Evolutionary conservation across 2,113 vertebrate species (phyloP).

Genomic region (Alces alces): DNA sequence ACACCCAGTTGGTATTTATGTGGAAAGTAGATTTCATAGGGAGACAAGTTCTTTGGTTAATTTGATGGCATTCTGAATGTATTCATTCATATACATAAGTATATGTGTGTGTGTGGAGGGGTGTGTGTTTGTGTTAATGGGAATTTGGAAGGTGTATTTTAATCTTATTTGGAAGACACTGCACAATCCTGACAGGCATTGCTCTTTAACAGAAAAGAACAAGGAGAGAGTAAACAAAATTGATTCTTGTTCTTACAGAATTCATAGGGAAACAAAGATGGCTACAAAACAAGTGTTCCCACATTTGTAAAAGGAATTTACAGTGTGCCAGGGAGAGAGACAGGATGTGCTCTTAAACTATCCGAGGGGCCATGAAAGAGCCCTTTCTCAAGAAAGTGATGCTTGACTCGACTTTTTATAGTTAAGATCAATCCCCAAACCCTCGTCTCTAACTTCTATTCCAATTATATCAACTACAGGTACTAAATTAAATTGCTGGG

Average conservation of each 20-base stretch:
- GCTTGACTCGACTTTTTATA: not conserved
- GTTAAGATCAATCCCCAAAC: not conserved
- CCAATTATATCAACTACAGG: not conserved
- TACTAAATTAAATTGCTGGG: not conserved
- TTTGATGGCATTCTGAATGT: not conserved
- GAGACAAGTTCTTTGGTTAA: not conserved
- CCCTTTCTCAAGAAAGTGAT: not conserved
- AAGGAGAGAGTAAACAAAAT: not conserved
- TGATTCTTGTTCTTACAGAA: not conserved
- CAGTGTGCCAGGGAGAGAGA: rapidly evolving
- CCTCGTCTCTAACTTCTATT: not conserved
- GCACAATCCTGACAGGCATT: not conserved
- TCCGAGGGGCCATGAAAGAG: not conserved
- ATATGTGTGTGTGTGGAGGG: not conserved
- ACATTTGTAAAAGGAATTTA: not conserved
- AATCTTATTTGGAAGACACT: not conserved
- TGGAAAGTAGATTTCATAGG: not conserved
- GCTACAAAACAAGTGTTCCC: not conserved
- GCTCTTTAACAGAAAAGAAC: not conserved
- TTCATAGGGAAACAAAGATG: not conserved
- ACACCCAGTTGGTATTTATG: not conserved
- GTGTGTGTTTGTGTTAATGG: not conserved
- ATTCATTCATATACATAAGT: not conserved
- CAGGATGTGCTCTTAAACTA: not conserved
- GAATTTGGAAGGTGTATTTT: not conserved